Conservation (phyloP, 1,140 invertebrate species). For the Ctenoplectra terminalis region DNA sequence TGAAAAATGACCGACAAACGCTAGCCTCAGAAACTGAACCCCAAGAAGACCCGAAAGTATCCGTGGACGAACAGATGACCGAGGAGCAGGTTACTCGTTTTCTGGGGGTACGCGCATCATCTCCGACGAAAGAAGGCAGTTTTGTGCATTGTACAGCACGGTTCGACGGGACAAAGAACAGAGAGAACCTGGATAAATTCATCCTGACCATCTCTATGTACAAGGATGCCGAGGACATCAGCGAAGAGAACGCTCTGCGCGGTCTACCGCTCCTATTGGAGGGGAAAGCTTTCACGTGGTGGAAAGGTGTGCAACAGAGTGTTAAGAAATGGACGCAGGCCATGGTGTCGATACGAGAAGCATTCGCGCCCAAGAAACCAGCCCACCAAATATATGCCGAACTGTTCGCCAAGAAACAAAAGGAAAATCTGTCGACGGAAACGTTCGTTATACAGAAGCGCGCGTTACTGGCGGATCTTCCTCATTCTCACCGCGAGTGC, state of each 20-base stretch:
- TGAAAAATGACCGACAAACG: too few relatives aligned
- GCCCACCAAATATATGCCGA: accelerated
- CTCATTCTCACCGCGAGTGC: neutral
- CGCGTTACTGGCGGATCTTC: accelerated
- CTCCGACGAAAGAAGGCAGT: accelerated
- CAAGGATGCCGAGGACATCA: accelerated
- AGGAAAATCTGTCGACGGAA: accelerated
- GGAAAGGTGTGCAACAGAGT: accelerated
- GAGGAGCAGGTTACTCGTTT: too few relatives aligned
- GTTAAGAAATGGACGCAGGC: accelerated
- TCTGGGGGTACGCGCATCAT: too few relatives aligned
- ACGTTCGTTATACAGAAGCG: accelerated
- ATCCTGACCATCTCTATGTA: accelerated
- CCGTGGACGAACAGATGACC: too few relatives aligned
- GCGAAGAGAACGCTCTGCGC: accelerated
- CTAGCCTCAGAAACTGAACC: too few relatives aligned
- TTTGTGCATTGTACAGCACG: accelerated
- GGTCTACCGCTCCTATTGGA: neutral
- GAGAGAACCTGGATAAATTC: accelerated
- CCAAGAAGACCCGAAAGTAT: too few relatives aligned
- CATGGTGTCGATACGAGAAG: accelerated
- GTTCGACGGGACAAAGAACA: accelerated
- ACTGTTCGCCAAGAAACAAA: accelerated
- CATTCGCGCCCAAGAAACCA: accelerated
- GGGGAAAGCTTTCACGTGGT: accelerated